Percentiles rank a stretch among this genome's conserved stretches.
phyloP scores from a whole-genome alignment of 2,888 invertebrate genomes.

The Tiliacea citrago region DNA sequence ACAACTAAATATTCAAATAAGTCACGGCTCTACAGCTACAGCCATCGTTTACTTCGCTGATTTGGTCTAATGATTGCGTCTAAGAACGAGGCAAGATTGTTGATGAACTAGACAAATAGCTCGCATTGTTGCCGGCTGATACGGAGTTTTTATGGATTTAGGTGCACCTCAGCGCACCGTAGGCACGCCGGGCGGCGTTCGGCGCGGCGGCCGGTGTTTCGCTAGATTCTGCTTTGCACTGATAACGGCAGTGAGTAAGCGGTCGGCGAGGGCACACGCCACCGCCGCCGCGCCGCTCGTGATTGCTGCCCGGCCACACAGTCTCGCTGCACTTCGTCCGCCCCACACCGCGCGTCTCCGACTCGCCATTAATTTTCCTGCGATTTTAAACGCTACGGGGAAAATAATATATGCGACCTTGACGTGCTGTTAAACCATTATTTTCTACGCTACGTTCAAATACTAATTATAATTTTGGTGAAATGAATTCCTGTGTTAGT shows the following conservation, averaged over 20 bases:
- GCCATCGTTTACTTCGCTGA: constrained; percentile 51
- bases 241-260: constrained; percentile 79
- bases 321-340: constrained; percentile 71
- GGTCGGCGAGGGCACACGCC: constrained; percentile 57
- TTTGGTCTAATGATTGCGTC: constrained; percentile 63
- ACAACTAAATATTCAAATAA: constrained; percentile 52
- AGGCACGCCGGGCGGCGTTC: constrained; percentile 51
- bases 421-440: constrained; percentile 74
- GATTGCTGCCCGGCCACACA: constrained; percentile 70
- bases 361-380: constrained; percentile 60
- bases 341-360: constrained; percentile 60
- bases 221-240: constrained; percentile 82
- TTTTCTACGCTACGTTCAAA: constrained; percentile 69
- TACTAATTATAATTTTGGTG: constrained; percentile 58
- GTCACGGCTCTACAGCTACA: constrained; percentile 40
- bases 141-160: constrained; percentile 52
- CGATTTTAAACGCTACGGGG: constrained; percentile 80
- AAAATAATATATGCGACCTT: constrained; percentile 86
- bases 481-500: constrained; percentile 52
- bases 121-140: constrained; percentile 40
- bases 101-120: constrained; percentile 44
- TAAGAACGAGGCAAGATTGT: constrained; percentile 48
- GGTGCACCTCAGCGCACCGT: constrained; percentile 31
- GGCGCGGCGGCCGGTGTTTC: constrained; percentile 67
- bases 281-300: constrained; percentile 42